Evolutionary conservation across 2,113 vertebrate genomes (phyloP).

Genomic region (Cololabis saira): DNA sequence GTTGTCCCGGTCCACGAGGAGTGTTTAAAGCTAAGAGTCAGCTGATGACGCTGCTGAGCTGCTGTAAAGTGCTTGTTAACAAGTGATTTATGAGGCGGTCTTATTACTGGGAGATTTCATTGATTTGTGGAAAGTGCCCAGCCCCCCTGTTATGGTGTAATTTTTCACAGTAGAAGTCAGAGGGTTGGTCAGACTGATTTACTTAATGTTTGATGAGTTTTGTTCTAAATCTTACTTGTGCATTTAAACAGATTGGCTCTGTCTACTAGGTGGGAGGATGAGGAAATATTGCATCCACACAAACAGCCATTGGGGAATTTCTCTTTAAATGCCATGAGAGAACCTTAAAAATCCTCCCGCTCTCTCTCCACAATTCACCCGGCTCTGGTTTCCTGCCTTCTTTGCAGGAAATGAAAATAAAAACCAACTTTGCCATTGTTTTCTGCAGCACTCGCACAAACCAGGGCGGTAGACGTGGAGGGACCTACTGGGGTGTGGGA

Average conservation of each 20-base stretch:
- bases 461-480: conserved; percentile 47
- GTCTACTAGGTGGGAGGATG: background rate
- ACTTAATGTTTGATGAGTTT: conserved; percentile 31
- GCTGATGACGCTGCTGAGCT: conserved; percentile 41
- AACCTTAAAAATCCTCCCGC: conserved; percentile 23
- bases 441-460: conserved; percentile 49
- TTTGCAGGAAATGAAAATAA: background rate
- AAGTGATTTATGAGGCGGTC: conserved; percentile 63
- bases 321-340: no score
- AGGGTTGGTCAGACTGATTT: conserved; percentile 61
- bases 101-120: conserved; percentile 67
- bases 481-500: conserved; percentile 59
- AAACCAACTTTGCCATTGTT: conserved; percentile 22
- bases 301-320: conserved; percentile 1
- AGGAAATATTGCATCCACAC: conserved; percentile 8
- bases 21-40: conserved; percentile 46
- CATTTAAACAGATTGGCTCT: background rate
- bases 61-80: conserved; percentile 67
- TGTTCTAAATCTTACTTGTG: background rate
- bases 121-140: conserved; percentile 68
- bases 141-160: conserved; percentile 49
- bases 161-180: conserved; percentile 50
- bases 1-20: conserved; percentile 17
- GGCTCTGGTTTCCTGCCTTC: conserved; percentile 47
- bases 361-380: conserved; percentile 10